Base-by-base conservation (phyloP, 1,140 invertebrate species). In the Bacillus rossius region DNA sequence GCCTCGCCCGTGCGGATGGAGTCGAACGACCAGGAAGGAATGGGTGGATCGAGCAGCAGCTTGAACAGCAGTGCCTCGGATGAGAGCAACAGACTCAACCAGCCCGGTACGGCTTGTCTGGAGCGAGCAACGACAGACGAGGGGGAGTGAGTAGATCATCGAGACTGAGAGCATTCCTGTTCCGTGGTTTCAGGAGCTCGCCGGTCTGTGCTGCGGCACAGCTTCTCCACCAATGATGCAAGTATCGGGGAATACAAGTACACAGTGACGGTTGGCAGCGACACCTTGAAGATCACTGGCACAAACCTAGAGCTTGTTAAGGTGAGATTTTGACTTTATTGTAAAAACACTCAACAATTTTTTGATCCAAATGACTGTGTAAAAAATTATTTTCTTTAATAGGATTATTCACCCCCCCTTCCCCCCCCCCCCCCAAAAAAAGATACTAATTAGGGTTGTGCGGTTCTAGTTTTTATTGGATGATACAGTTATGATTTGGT, bases 181-280 rank as follows among this genome's bases (percentile, higher is more conserved):
- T 50, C 34, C n/a, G 26, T 23, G 48, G 38, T 61, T 63, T 22
- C 56, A 65, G 61, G 40, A 47, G 20, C 49, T 47, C 40, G 38
- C 34, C 48, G 61, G 8, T 25, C 55, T 2, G 37, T 17, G 75
- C 84, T 59, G 74, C 77, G 88, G 62, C 88, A 90, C 73, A 91
- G 87, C 75, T 82, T 86, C 68, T 89, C 88, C 61, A 88, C 88
- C 63, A 89, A 88, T 72, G 89, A 92, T 75, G 87, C 88, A 65
- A 85, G 83, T 64, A 77, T 91, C 71, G 87, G 87, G 68, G 89
- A 93, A 77, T 92, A 89, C 73, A 90, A 89, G 68, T 90, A 91
- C 71, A 91, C 89, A 53, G 89, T 93, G 42, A 86, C 84, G 61
- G 82, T 91, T 65, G 88, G 88, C 62, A 81, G 84, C 66, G 84